Conservation (phyloP, 2,113 vertebrate genomes). For the Formicarius rufipectus region DNA sequence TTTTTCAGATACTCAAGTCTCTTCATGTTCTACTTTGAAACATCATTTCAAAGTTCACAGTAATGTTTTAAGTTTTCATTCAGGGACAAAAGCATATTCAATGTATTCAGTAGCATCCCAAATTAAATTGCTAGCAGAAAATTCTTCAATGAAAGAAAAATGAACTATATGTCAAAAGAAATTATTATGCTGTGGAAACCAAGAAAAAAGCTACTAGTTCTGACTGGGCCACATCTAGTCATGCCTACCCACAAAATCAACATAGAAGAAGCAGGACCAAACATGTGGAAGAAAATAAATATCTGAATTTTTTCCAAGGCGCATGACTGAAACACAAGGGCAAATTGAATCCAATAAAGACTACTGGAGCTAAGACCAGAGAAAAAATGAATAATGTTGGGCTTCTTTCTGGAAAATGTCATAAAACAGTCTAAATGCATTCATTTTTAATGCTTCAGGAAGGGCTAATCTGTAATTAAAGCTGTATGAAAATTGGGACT, state of each 20-base stretch:
- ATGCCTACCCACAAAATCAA: neutral
- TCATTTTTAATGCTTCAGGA: neutral
- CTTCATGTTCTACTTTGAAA: neutral
- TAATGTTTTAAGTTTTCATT: conserved; percentile 23
- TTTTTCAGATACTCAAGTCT: conserved; percentile 39
- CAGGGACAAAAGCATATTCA: neutral
- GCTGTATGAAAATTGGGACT: neutral
- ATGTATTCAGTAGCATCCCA: conserved; percentile 28
- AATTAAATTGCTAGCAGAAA: conserved; percentile 32
- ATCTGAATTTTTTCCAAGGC: neutral
- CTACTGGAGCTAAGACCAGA: neutral
- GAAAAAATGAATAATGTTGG: neutral
- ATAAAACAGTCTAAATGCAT: neutral
- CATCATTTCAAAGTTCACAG: neutral
- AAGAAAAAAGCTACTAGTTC: conserved; percentile 32
- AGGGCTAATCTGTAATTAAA: conserved; percentile 18
- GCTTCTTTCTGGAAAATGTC: neutral
- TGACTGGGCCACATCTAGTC: neutral
- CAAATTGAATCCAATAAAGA: neutral
- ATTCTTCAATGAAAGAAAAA: conserved; percentile 13
- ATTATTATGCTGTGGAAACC: conserved; percentile 30
- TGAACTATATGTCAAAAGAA: conserved; percentile 22
- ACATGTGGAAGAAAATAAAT: neutral
- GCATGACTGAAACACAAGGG: neutral
- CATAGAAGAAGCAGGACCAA: neutral